Conservation (phyloP, 64 coral and sea anemone genomes). For the Anthopleura sola region DNA sequence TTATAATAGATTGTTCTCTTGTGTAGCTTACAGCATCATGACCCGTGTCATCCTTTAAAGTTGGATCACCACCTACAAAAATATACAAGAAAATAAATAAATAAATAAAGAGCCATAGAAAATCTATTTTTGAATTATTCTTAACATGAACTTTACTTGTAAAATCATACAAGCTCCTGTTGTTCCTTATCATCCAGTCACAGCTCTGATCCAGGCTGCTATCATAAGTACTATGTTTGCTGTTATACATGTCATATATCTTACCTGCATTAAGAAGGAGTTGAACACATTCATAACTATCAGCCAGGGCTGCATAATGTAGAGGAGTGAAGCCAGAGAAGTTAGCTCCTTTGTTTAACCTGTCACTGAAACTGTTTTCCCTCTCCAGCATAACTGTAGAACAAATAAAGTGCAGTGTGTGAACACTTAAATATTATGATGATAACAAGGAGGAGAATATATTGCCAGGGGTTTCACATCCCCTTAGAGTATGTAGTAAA, state of each 20-base stretch:
- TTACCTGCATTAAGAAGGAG: slow-evolving; percentile 84
- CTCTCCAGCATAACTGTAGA: slow-evolving; percentile 77
- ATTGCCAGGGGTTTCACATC: too few relatives aligned
- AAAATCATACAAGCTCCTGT: too few relatives aligned
- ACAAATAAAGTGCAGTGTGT: background rate
- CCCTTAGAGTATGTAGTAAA: too few relatives aligned
- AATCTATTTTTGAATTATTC: background rate
- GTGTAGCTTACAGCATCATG: slow-evolving; percentile 70
- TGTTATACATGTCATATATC: background rate
- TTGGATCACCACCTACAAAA: slow-evolving; percentile 83
- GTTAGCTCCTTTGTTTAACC: slow-evolving; percentile 81
- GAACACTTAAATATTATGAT: background rate
- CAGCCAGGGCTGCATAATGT: slow-evolving; percentile 83
- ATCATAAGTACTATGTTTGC: background rate
- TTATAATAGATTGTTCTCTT: slow-evolving; percentile 64
- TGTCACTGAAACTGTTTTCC: slow-evolving; percentile 85
- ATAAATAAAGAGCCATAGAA: background rate
- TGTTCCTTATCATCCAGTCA: background rate
- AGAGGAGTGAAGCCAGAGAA: slow-evolving; percentile 94
- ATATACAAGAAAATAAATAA: background rate
- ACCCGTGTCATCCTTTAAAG: slow-evolving; percentile 74
- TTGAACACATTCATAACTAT: slow-evolving; percentile 66
- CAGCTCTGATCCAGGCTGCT: background rate
- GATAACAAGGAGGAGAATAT: background rate
- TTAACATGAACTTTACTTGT: too few relatives aligned